Evolutionary conservation across 1,140 invertebrate genomes (phyloP).

Genomic region (Drosophila parabipectinata): DNA sequence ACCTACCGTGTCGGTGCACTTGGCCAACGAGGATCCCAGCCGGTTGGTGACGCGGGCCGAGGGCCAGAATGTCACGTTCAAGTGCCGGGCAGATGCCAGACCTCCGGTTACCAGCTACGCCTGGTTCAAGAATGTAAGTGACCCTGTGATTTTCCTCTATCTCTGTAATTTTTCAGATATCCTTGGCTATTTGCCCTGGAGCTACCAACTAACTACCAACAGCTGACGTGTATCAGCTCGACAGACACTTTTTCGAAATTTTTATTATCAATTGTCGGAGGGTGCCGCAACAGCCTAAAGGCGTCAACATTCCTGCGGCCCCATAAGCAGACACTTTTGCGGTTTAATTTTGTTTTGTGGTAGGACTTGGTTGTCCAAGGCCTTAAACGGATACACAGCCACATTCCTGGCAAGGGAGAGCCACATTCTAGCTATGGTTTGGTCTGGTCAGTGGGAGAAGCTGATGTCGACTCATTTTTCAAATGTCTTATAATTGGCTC

Average conservation of each 20-base stretch:
- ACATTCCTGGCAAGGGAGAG: conserved; percentile 14
- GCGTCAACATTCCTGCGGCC: conserved; percentile 63
- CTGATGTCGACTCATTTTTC: conserved; percentile 31
- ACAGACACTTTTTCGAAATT: conserved; percentile 60
- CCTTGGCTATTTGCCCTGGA: neutral
- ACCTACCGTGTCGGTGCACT: conserved; percentile 83
- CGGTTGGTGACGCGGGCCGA: conserved; percentile 81
- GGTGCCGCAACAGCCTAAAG: conserved; percentile 14
- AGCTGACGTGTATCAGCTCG: conserved; percentile 65
- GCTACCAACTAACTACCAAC: conserved; percentile 29
- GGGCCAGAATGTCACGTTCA: conserved; percentile 83
- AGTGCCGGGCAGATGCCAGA: conserved; percentile 82
- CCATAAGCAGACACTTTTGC: conserved; percentile 77
- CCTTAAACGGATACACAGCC: conserved; percentile 17
- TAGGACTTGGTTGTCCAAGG: conserved; percentile 29
- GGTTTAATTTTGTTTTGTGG: conserved; percentile 75
- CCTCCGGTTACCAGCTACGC: conserved; percentile 82
- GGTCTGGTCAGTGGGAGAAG: neutral
- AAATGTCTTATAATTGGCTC: conserved; percentile 66
- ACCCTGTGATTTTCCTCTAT: conserved; percentile 23
- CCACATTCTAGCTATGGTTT: neutral
- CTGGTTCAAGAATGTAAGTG: conserved; percentile 84
- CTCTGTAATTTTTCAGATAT: neutral
- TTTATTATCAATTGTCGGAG: conserved; percentile 74
- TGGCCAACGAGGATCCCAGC: conserved; percentile 84